phyloP scores from a whole-genome alignment of 2,888 invertebrate genomes.

The Nymphalis polychloros region DNA sequence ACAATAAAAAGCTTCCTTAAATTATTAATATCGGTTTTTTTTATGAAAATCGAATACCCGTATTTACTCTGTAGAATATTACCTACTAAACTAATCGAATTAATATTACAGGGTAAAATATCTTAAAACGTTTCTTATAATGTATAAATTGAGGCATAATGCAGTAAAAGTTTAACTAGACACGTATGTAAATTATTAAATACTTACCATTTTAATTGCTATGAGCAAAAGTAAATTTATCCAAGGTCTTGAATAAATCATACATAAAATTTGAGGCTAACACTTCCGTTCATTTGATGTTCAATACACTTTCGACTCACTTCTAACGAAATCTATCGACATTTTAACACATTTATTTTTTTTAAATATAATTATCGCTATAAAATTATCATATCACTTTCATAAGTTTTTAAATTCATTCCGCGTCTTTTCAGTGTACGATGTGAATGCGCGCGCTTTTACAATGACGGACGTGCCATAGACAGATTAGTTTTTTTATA shows the following conservation, averaged over 20 bases:
- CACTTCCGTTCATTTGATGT: conserved; percentile 73
- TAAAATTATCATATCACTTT: conserved; percentile 5
- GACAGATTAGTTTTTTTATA: conserved; percentile 26
- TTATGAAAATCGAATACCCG: too few relatives aligned
- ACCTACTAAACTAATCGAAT: background rate
- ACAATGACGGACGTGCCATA: conserved; percentile 26
- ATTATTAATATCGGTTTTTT: too few relatives aligned
- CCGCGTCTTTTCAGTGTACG: background rate
- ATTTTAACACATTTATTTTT: conserved; percentile 29
- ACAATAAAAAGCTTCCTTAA: too few relatives aligned
- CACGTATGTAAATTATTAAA: conserved; percentile 28
- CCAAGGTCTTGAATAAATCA: conserved; percentile 81
- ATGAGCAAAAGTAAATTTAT: conserved; percentile 77
- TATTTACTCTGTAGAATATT: background rate
- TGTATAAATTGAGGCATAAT: conserved; percentile 39
- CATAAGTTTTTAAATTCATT: conserved; percentile 6
- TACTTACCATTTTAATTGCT: conserved; percentile 79
- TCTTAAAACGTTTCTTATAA: conserved; percentile 8
- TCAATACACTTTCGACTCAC: conserved; percentile 53
- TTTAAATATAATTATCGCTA: background rate
- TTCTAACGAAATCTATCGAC: conserved; percentile 43
- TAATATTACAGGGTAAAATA: background rate
- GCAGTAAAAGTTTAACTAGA: conserved; percentile 22
- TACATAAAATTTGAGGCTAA: conserved; percentile 76
- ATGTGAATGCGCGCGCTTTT: conserved; percentile 34